Conservation (phyloP, 2,888 invertebrate genomes). For the Glaucopsyche alexis region DNA sequence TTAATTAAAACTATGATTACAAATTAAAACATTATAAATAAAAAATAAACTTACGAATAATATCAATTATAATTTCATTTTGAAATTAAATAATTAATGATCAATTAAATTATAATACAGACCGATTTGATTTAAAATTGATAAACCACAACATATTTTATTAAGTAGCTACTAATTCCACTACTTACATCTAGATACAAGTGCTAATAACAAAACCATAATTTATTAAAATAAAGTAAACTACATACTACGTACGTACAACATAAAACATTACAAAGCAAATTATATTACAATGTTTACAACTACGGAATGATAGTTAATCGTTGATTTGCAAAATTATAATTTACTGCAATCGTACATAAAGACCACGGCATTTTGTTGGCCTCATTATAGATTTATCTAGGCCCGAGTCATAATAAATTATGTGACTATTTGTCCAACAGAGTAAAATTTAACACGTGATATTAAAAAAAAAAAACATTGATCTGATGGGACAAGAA, state of each 20-base stretch:
- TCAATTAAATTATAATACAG: constrained; percentile 5
- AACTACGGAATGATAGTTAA: constrained; percentile 7
- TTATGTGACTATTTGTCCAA: not conserved
- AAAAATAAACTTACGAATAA: not conserved
- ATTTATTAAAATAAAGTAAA: not conserved
- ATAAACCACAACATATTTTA: not conserved
- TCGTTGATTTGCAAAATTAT: not conserved
- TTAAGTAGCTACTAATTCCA: not conserved
- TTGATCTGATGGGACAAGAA: not conserved
- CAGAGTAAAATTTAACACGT: not conserved
- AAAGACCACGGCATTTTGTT: not conserved
- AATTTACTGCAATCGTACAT: not conserved
- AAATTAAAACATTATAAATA: not conserved
- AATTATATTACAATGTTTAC: constrained; percentile 2
- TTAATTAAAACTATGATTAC: not conserved
- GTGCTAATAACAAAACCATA: not conserved
- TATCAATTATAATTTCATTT: not conserved
- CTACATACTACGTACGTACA: not conserved
- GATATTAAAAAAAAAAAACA: not conserved
- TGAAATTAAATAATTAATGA: not conserved
- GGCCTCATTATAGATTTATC: not conserved
- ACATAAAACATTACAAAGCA: constrained; percentile 2
- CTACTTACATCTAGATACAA: not conserved
- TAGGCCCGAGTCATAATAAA: not conserved
- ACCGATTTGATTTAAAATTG: not conserved